Evolutionary conservation across 2,888 invertebrate genomes (phyloP).

Genomic region (Deroplatys truncata): DNA sequence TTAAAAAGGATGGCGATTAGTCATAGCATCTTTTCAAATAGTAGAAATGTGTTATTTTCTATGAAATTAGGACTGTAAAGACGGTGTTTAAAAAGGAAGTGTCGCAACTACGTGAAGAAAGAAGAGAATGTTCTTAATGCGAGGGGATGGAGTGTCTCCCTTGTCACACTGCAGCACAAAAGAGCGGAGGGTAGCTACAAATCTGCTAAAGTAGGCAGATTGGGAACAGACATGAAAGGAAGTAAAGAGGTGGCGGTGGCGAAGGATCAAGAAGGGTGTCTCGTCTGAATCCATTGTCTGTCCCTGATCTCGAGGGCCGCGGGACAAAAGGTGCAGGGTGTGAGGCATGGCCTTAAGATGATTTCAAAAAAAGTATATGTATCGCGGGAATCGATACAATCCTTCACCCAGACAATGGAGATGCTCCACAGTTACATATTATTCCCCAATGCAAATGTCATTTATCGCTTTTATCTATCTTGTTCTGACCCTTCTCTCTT

Average conservation of each 20-base stretch:
- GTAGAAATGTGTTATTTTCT: neutral
- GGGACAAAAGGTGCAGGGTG: neutral
- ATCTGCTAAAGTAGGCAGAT: neutral
- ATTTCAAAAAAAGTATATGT: neutral
- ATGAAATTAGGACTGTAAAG: neutral
- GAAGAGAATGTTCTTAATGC: neutral
- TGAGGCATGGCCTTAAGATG: neutral
- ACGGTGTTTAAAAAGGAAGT: neutral
- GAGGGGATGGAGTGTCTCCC: neutral
- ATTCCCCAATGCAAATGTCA: neutral
- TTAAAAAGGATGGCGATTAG: neutral
- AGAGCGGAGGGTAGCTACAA: neutral
- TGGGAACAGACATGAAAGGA: neutral
- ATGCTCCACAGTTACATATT: too few relatives aligned
- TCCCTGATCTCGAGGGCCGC: neutral
- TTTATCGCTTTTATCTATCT: neutral
- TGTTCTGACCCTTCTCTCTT: too few relatives aligned
- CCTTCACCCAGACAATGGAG: neutral
- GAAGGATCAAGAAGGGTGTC: neutral
- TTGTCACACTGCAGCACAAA: neutral
- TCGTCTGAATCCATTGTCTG: neutral
- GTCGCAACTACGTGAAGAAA: neutral
- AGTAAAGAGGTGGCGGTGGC: neutral
- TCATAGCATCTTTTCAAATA: neutral
- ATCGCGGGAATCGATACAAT: neutral